Percentiles rank a stretch among this genome's conserved stretches.
phyloP scores from a whole-genome alignment of 1,140 invertebrate species.

The Drosophila varians region DNA sequence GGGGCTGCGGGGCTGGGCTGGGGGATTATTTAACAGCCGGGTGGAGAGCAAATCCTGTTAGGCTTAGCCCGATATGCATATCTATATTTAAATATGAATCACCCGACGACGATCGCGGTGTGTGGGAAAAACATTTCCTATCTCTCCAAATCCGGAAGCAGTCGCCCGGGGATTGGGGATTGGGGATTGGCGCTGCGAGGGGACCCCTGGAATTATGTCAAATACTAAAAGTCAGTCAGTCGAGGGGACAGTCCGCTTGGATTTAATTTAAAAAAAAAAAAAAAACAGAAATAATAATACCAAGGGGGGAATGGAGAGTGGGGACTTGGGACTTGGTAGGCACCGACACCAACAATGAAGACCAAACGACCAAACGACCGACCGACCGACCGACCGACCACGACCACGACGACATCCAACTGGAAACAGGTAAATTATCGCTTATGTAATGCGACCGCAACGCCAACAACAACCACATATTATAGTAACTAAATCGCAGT shows the following conservation, averaged over 20 bases:
- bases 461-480: conserved; percentile 28
- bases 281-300: background rate
- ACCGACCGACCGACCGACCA: conserved; percentile 15
- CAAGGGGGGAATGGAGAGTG: background rate
- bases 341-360: conserved; percentile 14
- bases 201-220: conserved; percentile 75
- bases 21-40: conserved; percentile 22
- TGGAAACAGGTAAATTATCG: conserved; percentile 76
- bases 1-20: too few species aligned
- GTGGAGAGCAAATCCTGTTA: conserved; percentile 32
- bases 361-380: background rate
- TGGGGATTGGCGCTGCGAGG: too few species aligned
- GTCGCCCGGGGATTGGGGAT: conserved; percentile 39
- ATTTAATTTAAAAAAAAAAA: background rate
- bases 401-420: conserved; percentile 50
- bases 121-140: conserved; percentile 23
- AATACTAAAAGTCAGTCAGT: conserved; percentile 59
- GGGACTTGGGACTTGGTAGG: background rate
- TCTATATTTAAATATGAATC: conserved; percentile 44
- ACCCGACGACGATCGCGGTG: background rate
- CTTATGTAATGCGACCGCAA: conserved; percentile 72
- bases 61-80: conserved; percentile 8
- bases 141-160: conserved; percentile 29
- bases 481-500: background rate
- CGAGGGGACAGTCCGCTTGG: background rate